Base-by-base conservation (phyloP, 2,888 invertebrate species). In the Melieria crassipennis region DNA sequence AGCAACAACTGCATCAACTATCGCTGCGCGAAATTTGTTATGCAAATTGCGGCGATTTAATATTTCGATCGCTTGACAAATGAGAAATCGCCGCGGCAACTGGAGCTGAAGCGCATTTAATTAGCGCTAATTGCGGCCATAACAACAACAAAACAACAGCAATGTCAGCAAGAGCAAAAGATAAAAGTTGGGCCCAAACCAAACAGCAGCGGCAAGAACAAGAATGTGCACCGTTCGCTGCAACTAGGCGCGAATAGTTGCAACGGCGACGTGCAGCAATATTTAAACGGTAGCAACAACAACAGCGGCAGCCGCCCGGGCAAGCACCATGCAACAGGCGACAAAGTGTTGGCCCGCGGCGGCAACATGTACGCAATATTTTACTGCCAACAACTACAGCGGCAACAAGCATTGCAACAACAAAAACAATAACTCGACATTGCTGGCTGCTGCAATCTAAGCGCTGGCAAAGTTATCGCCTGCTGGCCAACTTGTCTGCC, bases 361-460 rank as follows among this genome's bases (percentile, higher is more conserved):
- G 78, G 78, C 78, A 82, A 84, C 84, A 83, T 82, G 84, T 84
- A 83, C 80, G 82, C 82, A 81, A 85, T 85, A 86, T 84, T 86
- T 85, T 85, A 85, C 81, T 84, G 76, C 78, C 79, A 79, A 78
- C 78, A 75, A 11, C 11, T 30, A 47, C 66, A 67, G 58, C 69
- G 65, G 13, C 61, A 69, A 65, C 65, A 69, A 68, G 61, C 50
- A 69, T 10, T 58, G 45, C 10, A 30, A 47, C 57, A 16, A 62
- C 55, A 65, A 46, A 60, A 65, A 58, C 7, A 62, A 11, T 7
- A 6, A 55, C 43, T 55, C 30, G 43, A 4, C 11, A 52, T 16
- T n/a, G 10, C 43, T 11, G n/a, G n/a, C n/a, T 30, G 30, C n/a
- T 61, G 45, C 30, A 61, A n/a, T 61, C n/a, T 46, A 45, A n/a